A percentile compares a stretch with the other conserved stretches of the same genome.
phyloP scores from a whole-genome alignment of 92 coral and sea anemone species.

The Nematostella vectensis region DNA sequence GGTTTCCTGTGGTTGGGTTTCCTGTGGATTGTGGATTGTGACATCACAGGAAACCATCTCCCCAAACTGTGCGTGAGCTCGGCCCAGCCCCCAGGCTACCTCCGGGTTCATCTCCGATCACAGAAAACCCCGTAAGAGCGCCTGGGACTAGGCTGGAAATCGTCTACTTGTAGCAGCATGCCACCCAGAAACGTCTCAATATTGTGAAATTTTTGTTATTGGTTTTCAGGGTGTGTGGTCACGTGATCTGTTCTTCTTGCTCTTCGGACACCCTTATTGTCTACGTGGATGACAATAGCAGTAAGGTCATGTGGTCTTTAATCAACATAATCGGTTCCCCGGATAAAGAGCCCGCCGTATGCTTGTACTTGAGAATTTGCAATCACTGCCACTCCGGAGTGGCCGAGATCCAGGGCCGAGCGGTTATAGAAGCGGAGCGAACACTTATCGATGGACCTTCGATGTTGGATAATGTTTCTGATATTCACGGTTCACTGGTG shows the following conservation, averaged over 20 bases:
- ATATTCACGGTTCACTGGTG: slow-evolving; percentile 40
- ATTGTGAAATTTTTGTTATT: too few species aligned
- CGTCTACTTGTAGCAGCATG: too few species aligned
- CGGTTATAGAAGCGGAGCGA: slow-evolving; percentile 34
- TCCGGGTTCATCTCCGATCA: too few species aligned
- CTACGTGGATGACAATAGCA: slow-evolving; percentile 37
- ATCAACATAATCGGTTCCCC: slow-evolving; percentile 85
- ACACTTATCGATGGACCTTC: slow-evolving; percentile 51
- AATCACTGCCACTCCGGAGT: slow-evolving; percentile 65
- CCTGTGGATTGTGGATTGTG: too few species aligned
- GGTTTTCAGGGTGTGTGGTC: slow-evolving; percentile 86
- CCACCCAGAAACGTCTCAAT: too few species aligned
- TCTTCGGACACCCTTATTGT: slow-evolving; percentile 78
- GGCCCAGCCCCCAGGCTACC: too few species aligned
- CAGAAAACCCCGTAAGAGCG: too few species aligned
- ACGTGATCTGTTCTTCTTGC: slow-evolving; percentile 65
- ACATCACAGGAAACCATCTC: too few species aligned
- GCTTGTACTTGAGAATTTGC: slow-evolving; percentile 71
- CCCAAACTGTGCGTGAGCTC: too few species aligned
- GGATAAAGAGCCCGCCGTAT: slow-evolving; percentile 70
- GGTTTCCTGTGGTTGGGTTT: too few species aligned
- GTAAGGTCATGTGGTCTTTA: slow-evolving; percentile 59
- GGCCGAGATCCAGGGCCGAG: slow-evolving; percentile 63
- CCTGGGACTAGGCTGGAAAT: too few species aligned
- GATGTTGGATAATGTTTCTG: slow-evolving; percentile 52